Evolutionary conservation across 1,140 invertebrate species (phyloP), one percentile per base, ranked within the genome.

Genomic region (Trachymyrmex cornetzi): DNA sequence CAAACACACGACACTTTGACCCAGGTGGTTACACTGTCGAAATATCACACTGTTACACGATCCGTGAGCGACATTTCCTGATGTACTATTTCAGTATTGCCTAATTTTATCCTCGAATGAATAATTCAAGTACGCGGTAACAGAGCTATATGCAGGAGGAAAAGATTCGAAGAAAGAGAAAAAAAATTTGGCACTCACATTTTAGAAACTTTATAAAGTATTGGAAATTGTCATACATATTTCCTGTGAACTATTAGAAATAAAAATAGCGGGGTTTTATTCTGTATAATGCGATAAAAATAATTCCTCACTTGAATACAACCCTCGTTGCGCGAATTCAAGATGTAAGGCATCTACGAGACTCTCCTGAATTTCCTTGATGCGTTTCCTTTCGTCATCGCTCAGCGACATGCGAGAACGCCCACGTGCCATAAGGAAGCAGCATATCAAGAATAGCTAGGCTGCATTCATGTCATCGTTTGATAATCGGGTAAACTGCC

Each of bases 401-500:
- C 27, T 22, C n/a, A 19, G 79, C 9, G 66, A 82, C 53, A 44
- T 67, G 34, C 66, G 66, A 57, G 63, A 71, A 72, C 4, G 55
- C n/a, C 27, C 44, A 57, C 69, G 67, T 81, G 81, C 81, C 71
- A 14, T 50, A 53, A 63, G 44, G 48, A 50, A 14, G 48, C 53
- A 57, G 55, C 80, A 67, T 84, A 53, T 64, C 66, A 30, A 63
- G 48, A 57, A 87, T 63, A 30, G 16, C 24, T 53, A 50, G 48
- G 22, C 50, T 55, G 64, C 55, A 63, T 59, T 82, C 79, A 50
- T 30, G 44, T 63, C 69, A 57, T 74, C 24, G 80, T 85, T 85
- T 81, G 77, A 81, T 81, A 86, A 61, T 86, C 64, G 77, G 22
- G 3, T 44, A 55, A 44, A 80, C 34, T 44, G 55, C 50, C 19